Conservation (phyloP, 2,797 vertebrate species). For the Pipistrellus pipistrellus region DNA sequence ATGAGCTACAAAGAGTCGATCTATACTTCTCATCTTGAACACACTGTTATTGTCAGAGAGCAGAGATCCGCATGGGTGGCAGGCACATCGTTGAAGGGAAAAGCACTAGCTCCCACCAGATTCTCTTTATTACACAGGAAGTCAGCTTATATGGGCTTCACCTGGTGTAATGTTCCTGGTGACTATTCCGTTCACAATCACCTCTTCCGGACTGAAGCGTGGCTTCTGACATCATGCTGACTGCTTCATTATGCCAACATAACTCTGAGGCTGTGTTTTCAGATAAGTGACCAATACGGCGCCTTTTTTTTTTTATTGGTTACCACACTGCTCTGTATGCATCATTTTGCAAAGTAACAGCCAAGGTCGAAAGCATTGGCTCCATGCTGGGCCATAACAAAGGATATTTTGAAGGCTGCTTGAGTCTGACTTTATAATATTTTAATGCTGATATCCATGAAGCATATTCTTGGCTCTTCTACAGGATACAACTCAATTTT, state of each 20-base stretch:
- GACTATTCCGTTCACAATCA: background rate
- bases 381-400: background rate
- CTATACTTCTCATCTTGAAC: slow-evolving; percentile 18
- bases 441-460: background rate
- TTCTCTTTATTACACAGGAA: slow-evolving; percentile 31
- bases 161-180: background rate
- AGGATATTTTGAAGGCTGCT: slow-evolving; percentile 4
- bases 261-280: slow-evolving; percentile 16
- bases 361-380: slow-evolving; percentile 37
- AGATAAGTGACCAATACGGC: background rate
- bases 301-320: background rate
- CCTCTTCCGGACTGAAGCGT: background rate
- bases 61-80: background rate
- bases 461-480: background rate
- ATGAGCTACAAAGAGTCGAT: slow-evolving; percentile 16
- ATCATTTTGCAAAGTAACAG: slow-evolving; percentile 57
- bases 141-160: background rate
- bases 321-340: background rate
- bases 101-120: background rate
- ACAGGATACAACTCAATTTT: background rate
- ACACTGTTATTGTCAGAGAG: background rate
- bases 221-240: slow-evolving; percentile 19
- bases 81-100: background rate
- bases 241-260: slow-evolving; percentile 2
- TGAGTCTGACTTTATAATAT: background rate